A percentile compares a stretch with the other conserved stretches of the same genome.
Conservation (phyloP, 2,888 invertebrate species). For the Cetonia aurata region DNA sequence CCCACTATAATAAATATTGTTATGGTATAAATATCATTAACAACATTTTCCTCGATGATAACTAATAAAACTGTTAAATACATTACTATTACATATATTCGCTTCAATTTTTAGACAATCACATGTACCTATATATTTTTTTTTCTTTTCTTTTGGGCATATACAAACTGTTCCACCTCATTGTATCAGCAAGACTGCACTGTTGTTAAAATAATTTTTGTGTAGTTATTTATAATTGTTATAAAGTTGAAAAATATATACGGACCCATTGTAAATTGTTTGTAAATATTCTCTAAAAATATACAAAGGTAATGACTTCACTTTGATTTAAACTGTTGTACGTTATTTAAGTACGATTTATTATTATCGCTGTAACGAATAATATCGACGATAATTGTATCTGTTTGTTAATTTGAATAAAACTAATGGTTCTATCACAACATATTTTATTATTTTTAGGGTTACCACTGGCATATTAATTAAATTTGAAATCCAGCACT, state of each 20-base stretch:
- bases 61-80: neutral
- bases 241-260: conserved; percentile 4
- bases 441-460: conserved; percentile 7
- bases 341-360: conserved; percentile 12
- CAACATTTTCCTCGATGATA: neutral
- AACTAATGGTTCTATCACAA: conserved; percentile 60
- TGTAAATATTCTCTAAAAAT: neutral
- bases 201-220: too few species aligned
- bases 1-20: too few species aligned
- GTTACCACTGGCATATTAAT: too few species aligned
- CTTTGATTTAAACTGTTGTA: conserved; percentile 2
- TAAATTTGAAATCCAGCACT: too few species aligned
- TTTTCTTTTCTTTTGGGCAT: too few species aligned
- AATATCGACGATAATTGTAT: conserved; percentile 54
- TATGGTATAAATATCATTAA: too few species aligned
- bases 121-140: too few species aligned
- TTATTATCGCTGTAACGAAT: conserved; percentile 26
- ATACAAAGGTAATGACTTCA: too few species aligned
- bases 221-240: neutral
- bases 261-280: neutral
- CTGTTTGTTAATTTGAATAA: conserved; percentile 63
- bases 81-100: neutral
- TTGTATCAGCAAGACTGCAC: too few species aligned
- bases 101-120: neutral
- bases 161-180: too few species aligned